These are phyloP conservation scores for Tortricodes alternella DNA, from an alignment of 2,888 invertebrate species.

Conservation along the genomic window DNA sequence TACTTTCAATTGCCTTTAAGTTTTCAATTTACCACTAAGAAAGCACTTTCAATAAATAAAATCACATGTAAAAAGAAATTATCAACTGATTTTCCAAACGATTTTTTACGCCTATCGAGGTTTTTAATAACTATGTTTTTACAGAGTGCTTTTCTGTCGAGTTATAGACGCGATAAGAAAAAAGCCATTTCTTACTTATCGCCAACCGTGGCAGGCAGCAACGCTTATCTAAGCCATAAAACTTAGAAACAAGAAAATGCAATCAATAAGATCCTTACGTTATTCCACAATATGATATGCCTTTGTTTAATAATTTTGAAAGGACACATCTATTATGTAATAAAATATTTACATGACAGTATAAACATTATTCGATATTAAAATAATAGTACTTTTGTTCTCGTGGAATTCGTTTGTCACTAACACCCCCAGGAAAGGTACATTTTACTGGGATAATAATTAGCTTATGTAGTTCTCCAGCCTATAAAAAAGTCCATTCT, in stretches of 20 bases:
- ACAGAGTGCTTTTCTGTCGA: background rate
- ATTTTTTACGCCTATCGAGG: background rate
- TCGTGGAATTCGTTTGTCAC: too few relatives aligned
- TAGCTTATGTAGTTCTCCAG: too few relatives aligned
- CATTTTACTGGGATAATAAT: too few relatives aligned
- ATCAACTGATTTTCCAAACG: background rate
- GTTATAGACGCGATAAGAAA: slow-evolving; percentile 1
- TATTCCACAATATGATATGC: too few relatives aligned
- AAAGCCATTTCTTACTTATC: background rate
- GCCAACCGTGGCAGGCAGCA: background rate
- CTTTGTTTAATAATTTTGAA: too few relatives aligned
- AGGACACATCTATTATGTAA: too few relatives aligned
- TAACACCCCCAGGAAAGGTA: too few relatives aligned
- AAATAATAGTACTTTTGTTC: too few relatives aligned
- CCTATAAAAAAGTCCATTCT: too few relatives aligned
- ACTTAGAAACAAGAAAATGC: background rate
- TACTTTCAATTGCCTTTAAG: too few relatives aligned
- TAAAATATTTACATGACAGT: too few relatives aligned
- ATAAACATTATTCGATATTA: too few relatives aligned
- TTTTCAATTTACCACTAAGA: background rate
- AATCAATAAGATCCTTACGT: background rate
- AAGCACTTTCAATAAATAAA: background rate
- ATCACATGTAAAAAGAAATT: background rate
- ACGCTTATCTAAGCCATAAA: background rate
- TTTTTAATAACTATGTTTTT: background rate